Evolutionary conservation across 1,140 invertebrate genomes (phyloP), one percentile per base, ranked within the genome.

Genomic region (Orius laevigatus): DNA sequence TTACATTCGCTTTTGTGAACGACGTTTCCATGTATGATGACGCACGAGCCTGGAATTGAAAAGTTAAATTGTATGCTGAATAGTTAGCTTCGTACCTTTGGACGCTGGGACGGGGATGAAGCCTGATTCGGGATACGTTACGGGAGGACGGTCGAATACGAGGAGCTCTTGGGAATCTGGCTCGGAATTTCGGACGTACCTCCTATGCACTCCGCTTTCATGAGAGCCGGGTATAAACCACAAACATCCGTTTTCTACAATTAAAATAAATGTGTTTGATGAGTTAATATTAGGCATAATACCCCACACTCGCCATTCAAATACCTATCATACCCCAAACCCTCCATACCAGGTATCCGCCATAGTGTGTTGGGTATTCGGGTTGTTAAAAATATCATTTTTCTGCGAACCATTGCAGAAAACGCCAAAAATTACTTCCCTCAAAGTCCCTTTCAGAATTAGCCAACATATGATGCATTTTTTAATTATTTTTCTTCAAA

Each of bases 201-300:
- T 70, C 41, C 79, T 64, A 55, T 83, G 80, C 0, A 85, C 74
- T 1, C 77, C 80, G 55, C 78, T 77, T 62, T 81, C 81, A 60
- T 98, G 93, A 0, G 92, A 96, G 1, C 88, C 88, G 36, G 81
- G 81, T 1, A 84, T 76, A 60, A 95, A 88, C 76, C 83, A 89
- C 4, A 98, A 69, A 60, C 94, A 98, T 5, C 94, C 93, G 62
- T 98, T 98, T 59, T 95, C 81, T 53, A 46, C 2, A 39, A 46
- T 46, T n/a, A 41, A 36, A 25, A 25, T 4, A 25, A 25, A 4
- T 25, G 25, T 25, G 8, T n/a, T n/a, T n/a, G n/a, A n/a, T n/a
- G n/a, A n/a, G n/a, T n/a, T n/a, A n/a, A n/a, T n/a, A n/a, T n/a
- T n/a, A n/a, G n/a, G n/a, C n/a, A n/a, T n/a, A n/a, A n/a, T n/a